Percentiles rank a stretch among this genome's conserved stretches.
Conservation (phyloP, 2,888 invertebrate species). For the Thecophora atra region DNA sequence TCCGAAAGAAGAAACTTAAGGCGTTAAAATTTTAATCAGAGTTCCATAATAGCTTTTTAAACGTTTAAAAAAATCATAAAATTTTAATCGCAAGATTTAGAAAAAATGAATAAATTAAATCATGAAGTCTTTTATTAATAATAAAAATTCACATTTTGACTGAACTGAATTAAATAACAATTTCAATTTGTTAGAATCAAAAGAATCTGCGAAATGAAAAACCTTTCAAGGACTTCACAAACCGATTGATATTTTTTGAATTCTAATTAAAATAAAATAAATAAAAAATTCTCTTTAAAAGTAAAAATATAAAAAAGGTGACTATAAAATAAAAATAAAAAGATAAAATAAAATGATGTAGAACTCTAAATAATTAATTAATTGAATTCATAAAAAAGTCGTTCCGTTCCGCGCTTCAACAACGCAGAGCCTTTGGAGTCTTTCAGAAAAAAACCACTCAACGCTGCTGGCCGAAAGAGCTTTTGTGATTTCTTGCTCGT, state of each 20-base stretch:
- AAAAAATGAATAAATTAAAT: no score
- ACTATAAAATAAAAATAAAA: neutral
- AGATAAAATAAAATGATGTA: slow-evolving; percentile 9
- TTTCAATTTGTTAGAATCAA: neutral
- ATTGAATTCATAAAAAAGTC: slow-evolving; percentile 6
- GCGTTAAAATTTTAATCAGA: no score
- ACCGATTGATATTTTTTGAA: neutral
- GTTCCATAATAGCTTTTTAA: no score
- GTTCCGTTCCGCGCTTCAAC: neutral
- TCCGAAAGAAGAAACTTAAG: no score
- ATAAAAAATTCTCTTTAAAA: neutral
- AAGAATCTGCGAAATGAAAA: neutral
- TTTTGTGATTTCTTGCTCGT: slow-evolving; percentile 9
- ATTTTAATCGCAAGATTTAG: no score
- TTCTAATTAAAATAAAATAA: neutral
- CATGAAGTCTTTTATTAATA: neutral
- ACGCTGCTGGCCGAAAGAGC: slow-evolving; percentile 23
- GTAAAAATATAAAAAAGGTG: neutral
- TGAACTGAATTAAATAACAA: no score
- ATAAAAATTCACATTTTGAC: neutral
- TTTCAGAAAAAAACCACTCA: slow-evolving; percentile 23
- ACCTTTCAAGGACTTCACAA: neutral
- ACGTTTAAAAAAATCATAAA: no score
- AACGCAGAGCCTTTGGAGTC: slow-evolving; percentile 7
- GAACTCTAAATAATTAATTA: slow-evolving; percentile 19